Evolutionary conservation across 2,888 invertebrate species (phyloP).

Genomic region (Adela reaumurella): DNA sequence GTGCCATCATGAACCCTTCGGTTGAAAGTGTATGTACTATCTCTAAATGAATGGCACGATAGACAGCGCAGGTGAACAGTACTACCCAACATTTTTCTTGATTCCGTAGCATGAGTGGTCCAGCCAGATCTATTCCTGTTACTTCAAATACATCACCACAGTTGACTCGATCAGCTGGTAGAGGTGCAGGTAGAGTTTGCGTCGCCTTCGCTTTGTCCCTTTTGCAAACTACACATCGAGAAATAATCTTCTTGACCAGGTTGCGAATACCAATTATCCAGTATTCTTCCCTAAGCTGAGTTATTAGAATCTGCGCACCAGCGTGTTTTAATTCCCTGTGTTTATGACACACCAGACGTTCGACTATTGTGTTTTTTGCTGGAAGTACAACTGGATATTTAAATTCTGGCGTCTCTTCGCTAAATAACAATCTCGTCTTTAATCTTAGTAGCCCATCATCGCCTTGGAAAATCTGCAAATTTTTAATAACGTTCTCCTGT

Average conservation of each 20-base stretch:
- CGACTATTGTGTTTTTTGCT: slow-evolving; percentile 1
- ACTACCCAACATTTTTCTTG: no score
- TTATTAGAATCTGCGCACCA: slow-evolving; percentile 3
- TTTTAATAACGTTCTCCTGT: not conserved
- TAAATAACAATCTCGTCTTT: not conserved
- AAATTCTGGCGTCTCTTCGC: not conserved
- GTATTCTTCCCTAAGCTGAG: slow-evolving; percentile 2
- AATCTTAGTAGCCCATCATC: slow-evolving; percentile 3
- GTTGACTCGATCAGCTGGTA: no score
- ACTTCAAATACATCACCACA: no score
- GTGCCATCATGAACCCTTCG: no score
- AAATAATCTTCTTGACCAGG: slow-evolving; percentile 26
- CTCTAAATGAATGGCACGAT: no score
- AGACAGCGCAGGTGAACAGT: no score
- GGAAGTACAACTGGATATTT: slow-evolving; percentile 1
- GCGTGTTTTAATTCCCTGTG: slow-evolving; percentile 4
- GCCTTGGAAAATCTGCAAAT: not conserved
- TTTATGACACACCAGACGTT: slow-evolving; percentile 1
- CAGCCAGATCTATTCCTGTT: no score
- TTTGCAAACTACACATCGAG: no score
- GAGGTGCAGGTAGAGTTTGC: no score
- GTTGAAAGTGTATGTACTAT: no score
- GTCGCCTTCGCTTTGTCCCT: no score
- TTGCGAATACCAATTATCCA: slow-evolving; percentile 5
- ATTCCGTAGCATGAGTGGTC: no score